phyloP scores from a whole-genome alignment of 2,113 vertebrate species.

The Gadus macrocephalus region DNA sequence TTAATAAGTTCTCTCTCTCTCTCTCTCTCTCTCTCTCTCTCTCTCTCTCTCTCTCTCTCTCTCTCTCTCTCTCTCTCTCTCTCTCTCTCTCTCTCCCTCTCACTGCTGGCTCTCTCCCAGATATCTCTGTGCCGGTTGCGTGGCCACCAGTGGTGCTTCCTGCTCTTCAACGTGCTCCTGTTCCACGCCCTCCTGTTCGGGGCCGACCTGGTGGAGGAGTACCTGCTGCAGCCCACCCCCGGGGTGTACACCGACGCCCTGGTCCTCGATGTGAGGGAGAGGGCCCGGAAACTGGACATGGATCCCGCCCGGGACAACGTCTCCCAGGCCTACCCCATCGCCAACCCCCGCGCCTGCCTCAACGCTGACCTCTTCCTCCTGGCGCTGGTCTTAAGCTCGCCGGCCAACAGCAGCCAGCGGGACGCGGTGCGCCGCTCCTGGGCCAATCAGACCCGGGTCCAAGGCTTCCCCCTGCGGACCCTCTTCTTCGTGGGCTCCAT shows the following conservation, averaged over 20 bases:
- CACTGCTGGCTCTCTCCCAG: conserved; percentile 49
- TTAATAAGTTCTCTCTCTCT: background rate
- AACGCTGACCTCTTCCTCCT: conserved; percentile 79
- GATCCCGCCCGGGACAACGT: conserved; percentile 68
- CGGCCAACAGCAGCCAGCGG: conserved; percentile 73
- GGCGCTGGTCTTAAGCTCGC: conserved; percentile 74
- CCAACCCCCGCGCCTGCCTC: conserved; percentile 63
- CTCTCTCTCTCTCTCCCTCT: background rate
- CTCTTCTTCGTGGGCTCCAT: conserved; percentile 81
- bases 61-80: background rate
- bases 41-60: background rate
- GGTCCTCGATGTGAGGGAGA: conserved; percentile 76
- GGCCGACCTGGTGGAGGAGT: conserved; percentile 87
- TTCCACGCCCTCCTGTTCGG: conserved; percentile 89
- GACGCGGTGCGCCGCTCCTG: conserved; percentile 78
- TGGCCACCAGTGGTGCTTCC: conserved; percentile 91
- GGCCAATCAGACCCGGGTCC: conserved; percentile 75
- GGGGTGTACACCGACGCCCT: conserved; percentile 73
- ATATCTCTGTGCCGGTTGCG: conserved; percentile 77
- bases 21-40: conserved; percentile 55
- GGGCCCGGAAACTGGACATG: conserved; percentile 77
- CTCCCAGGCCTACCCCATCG: conserved; percentile 65
- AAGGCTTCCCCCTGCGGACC: conserved; percentile 57
- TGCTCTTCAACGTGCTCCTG: conserved; percentile 83
- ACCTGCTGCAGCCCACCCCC: conserved; percentile 78